A percentile compares a stretch with the other conserved stretches of the same genome.
These are phyloP conservation scores for Aselliscus stoliczkanus DNA, from an alignment of 2,797 vertebrate genomes.

Conservation along the genomic window DNA sequence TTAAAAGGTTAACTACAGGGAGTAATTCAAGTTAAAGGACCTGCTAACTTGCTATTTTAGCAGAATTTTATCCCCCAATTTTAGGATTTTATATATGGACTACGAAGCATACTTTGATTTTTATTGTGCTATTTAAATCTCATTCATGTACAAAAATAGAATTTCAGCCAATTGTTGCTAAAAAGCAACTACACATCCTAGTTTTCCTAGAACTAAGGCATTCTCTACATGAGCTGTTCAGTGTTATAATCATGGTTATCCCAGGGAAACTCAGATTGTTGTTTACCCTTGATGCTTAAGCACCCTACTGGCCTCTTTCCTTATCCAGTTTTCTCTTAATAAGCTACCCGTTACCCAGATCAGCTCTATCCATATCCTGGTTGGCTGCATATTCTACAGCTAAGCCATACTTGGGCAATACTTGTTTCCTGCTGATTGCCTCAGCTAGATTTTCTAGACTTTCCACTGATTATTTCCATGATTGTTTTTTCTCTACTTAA, in stretches of 20 bases:
- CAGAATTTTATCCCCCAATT: not conserved
- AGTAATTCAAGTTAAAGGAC: not conserved
- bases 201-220: not conserved
- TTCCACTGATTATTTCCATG: not conserved
- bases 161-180: not conserved
- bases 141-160: not conserved
- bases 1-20: not conserved
- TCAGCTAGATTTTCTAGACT: not conserved
- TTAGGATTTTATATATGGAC: not conserved
- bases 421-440: not conserved
- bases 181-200: not conserved
- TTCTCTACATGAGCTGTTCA: not conserved
- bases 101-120: not conserved
- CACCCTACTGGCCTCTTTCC: not conserved
- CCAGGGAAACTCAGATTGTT: not conserved
- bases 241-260: not conserved
- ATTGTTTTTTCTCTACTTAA: not conserved
- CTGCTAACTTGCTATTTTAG: not conserved
- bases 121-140: conserved; percentile 3
- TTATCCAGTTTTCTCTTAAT: not conserved
- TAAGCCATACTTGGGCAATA: not conserved
- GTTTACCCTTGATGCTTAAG: not conserved
- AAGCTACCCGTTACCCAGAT: not conserved
- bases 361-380: not conserved
- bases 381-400: not conserved